Conservation (phyloP, 2,797 vertebrate species). For the Threskiornis aethiopicus region DNA sequence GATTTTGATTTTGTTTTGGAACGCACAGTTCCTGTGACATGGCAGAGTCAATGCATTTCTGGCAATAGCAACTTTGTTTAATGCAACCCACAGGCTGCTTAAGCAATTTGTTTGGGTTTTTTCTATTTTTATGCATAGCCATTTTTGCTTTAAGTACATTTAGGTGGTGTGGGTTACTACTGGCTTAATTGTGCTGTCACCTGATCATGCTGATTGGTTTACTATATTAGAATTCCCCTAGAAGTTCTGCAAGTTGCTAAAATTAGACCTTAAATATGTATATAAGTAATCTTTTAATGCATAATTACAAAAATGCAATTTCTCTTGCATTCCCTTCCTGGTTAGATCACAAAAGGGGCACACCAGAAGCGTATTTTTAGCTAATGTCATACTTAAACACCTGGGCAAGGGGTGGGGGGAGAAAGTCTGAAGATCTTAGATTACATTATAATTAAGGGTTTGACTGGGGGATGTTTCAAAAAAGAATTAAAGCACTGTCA, state of each 20-base stretch:
- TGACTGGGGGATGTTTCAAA: background rate
- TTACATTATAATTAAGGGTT: background rate
- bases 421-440: background rate
- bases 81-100: background rate
- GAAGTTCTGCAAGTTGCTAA: background rate
- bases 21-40: rapidly evolving
- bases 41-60: background rate
- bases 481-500: background rate
- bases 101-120: background rate
- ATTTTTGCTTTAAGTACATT: background rate
- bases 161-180: background rate
- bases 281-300: background rate
- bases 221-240: background rate
- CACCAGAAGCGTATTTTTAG: background rate
- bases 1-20: background rate
- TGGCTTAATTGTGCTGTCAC: background rate
- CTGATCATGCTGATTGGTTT: background rate
- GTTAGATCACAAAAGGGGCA: background rate
- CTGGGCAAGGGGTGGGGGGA: rapidly evolving
- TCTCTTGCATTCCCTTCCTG: background rate
- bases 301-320: background rate
- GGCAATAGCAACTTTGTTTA: background rate
- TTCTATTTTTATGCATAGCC: background rate
- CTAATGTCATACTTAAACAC: background rate
- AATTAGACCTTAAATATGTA: background rate